Conservation (phyloP, 2,113 vertebrate genomes). For the Syngnathoides biaculeatus region DNA sequence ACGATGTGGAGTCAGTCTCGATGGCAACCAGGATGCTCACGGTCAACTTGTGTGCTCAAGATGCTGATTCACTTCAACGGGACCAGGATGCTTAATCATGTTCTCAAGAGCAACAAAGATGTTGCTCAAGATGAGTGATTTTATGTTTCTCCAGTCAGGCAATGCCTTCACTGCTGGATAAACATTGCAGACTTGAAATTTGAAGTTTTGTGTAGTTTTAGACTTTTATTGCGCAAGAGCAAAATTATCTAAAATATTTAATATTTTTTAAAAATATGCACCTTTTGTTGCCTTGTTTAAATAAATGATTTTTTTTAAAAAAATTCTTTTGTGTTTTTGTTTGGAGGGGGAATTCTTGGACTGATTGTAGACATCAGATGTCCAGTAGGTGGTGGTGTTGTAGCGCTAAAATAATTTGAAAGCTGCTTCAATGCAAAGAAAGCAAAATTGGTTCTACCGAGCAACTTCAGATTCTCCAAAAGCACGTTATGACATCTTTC, state of each 20-base stretch:
- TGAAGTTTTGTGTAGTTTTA: not conserved
- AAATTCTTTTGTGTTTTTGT: not conserved
- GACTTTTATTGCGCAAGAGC: conserved; percentile 7
- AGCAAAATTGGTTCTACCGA: too few relatives aligned
- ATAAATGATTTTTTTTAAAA: conserved; percentile 40
- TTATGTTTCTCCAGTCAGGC: not conserved
- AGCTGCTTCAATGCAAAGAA: too few relatives aligned
- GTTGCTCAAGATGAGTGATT: not conserved
- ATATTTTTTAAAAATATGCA: conserved; percentile 13
- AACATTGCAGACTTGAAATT: not conserved
- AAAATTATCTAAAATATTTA: conserved; percentile 1
- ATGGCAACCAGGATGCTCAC: not conserved
- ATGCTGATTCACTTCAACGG: not conserved
- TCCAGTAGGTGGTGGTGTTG: not conserved
- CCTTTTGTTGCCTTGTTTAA: not conserved
- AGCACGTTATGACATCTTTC: too few relatives aligned
- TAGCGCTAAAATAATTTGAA: too few relatives aligned
- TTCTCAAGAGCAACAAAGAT: not conserved
- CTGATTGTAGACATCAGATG: not conserved
- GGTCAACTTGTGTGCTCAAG: too few relatives aligned
- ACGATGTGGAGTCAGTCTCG: too few relatives aligned
- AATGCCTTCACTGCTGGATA: not conserved
- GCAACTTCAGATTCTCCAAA: too few relatives aligned
- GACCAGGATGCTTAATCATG: not conserved
- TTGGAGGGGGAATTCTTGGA: not conserved